These are phyloP conservation scores for Gobio occitaniae DNA, from an alignment of 2,797 vertebrate genomes.

Conservation along the genomic window DNA sequence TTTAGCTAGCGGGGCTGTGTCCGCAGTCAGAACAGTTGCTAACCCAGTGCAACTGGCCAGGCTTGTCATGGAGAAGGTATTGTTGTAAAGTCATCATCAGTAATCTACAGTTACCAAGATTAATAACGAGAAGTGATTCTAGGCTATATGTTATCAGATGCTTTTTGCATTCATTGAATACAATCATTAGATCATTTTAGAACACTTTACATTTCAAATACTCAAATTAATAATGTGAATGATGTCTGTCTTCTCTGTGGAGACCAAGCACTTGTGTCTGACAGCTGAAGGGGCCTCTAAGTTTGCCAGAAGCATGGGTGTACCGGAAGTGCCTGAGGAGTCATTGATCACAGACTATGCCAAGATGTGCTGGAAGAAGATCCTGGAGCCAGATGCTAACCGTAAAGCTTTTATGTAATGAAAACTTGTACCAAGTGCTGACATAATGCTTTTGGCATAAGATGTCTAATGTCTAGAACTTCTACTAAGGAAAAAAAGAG, in stretches of 20 bases:
- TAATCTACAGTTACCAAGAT: not conserved
- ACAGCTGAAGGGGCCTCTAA: slow-evolving; percentile 84
- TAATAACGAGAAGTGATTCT: not conserved
- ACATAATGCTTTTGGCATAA: slow-evolving; percentile 27
- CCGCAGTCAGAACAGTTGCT: no score
- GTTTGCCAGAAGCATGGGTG: slow-evolving; percentile 86
- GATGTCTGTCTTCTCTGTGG: slow-evolving; percentile 55
- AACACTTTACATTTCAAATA: not conserved
- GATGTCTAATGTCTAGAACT: slow-evolving; percentile 11
- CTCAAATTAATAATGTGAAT: not conserved
- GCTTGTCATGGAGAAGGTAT: no score
- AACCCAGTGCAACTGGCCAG: no score
- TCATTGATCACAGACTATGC: slow-evolving; percentile 87
- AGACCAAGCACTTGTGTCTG: slow-evolving; percentile 90
- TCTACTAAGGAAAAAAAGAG: not conserved
- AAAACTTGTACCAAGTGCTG: slow-evolving; percentile 37
- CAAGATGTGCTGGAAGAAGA: slow-evolving; percentile 82
- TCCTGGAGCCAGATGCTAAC: slow-evolving; percentile 73
- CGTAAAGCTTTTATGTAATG: slow-evolving; percentile 73
- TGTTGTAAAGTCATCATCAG: no score
- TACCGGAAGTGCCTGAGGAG: slow-evolving; percentile 82
- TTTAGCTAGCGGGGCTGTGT: no score
- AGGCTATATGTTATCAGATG: not conserved
- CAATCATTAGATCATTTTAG: not conserved
- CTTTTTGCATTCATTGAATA: not conserved